These are phyloP conservation scores for Nothoprocta pentlandii DNA, from an alignment of 2,113 vertebrate species.

Conservation along the genomic window DNA sequence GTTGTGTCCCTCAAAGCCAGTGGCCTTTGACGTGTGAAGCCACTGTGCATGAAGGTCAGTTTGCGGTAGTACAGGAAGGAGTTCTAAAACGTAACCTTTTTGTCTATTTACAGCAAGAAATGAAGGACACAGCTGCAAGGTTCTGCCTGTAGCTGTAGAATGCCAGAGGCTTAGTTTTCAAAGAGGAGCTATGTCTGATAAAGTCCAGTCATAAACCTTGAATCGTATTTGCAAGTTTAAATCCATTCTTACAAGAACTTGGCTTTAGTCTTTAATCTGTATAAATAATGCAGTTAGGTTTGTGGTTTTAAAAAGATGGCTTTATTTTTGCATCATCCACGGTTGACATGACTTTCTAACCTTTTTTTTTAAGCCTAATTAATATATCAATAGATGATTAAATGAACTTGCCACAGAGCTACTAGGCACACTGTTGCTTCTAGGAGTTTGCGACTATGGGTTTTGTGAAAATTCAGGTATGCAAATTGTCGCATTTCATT, in stretches of 20 bases:
- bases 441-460: not conserved
- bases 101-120: constrained; percentile 67
- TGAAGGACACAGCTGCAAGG: constrained; percentile 45
- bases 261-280: constrained; percentile 1
- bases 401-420: not conserved
- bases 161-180: constrained; percentile 35
- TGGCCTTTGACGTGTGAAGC: constrained; percentile 82
- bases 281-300: not conserved
- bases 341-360: not conserved
- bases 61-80: constrained; percentile 79
- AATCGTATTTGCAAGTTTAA: constrained; percentile 29
- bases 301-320: not conserved
- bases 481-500: not conserved
- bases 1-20: constrained; percentile 82
- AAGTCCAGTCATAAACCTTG: not conserved
- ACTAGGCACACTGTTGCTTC: not conserved
- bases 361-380: not conserved
- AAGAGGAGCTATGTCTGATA: not conserved
- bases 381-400: not conserved
- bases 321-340: not conserved
- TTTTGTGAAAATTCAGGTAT: not conserved
- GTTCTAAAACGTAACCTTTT: constrained; percentile 61
- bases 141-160: constrained; percentile 46
- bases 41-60: constrained; percentile 89
- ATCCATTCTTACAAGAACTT: not conserved